Evolutionary conservation across 1,140 invertebrate genomes (phyloP), one percentile per base, ranked within the genome.

Genomic region (Riptortus pedestris): DNA sequence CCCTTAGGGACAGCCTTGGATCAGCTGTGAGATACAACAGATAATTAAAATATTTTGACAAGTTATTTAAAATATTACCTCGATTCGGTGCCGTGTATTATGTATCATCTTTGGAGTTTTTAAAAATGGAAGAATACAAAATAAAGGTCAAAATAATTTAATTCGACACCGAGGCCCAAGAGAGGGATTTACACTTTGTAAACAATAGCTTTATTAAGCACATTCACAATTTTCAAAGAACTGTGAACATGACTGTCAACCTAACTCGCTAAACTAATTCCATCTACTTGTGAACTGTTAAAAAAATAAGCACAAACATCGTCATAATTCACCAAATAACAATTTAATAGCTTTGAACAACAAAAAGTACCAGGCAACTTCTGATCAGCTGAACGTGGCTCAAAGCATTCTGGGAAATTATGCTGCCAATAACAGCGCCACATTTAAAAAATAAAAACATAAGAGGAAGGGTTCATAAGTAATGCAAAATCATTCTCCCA

Each of bases 81-180:
- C 67, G 20, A 68, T 64, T 64, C 66, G 66, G 29, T 68, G 67
- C 58, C 61, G 62, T 20, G 65, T 64, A 45, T 59, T 66, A 33
- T 68, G 67, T 26, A 68, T 68, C 67, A 68, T 68, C 22, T 31
- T 68, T 29, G 28, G 28, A 51, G 31, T 59, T 33, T 38, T 38
- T 38, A 14, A 38, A 38, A n/a, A 51, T 51, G 4, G 18, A 18
- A 18, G 22, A 51, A 51, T 51, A 51, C 18, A 51, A 51, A 22
- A 18, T 5, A 38, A 24, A 24, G 16, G 18, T 55, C 18, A 24
- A 55, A 52, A 55, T 55, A 22, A 55, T 55, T 7, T 55, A 18
- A 18, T 24, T 55, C 51, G 5, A 55, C 51, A 24, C 51, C 51
- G 51, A 55, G 51, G 51, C 51, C 51, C 24, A 55, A 55, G 24